Base-by-base conservation (phyloP, 2,888 invertebrate species). In the Andrena chrysosceles region DNA sequence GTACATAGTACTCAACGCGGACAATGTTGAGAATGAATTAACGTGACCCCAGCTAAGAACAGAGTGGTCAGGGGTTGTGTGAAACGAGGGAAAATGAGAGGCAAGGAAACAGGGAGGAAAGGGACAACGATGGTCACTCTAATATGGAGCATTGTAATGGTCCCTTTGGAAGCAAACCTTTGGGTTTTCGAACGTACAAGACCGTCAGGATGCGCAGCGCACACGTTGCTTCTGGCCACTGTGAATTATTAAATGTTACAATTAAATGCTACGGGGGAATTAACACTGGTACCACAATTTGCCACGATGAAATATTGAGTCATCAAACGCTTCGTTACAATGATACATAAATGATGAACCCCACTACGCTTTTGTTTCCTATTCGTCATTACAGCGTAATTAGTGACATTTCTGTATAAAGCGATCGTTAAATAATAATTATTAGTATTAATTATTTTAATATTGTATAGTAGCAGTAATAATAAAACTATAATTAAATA, bases 191-290 rank as follows among this genome's bases (percentile, higher is more conserved):
- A 81, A 86, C 69, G 49, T 81, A 69, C 48, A 42, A 77, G 54
- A 67, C 66, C 73, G 71, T 77, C 66, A 76, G 76, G 77, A 73
- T 77, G 81, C 72, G 76, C 81, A 20, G 60, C 31, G 62, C 48
- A 48, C 56, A 23, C 26, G 59, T 52, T 63, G 63, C 63, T 70
- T 66, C 81, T 75, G 78, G 13, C 68, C 80, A 76, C 81, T 72
- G 81, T 87, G 87, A 83, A 87, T 87, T 87, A 89, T 89, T 87
- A 86, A 89, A 87, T 77, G 85, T 75, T 69, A 82, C 81, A 86
- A 88, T 88, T 87, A 87, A 87, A 88, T 88, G 87, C 79, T 79
- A 66, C 81, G 79, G 75, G 78, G 79, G 77, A 83, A 89, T 87
- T 87, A 77, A 71, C 77, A 80, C 64, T 66, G 33, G 69, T 52